A percentile compares a stretch with the other conserved stretches of the same genome.
Conservation (phyloP, 1,140 invertebrate species). For the Acyrthosiphon pisum region DNA sequence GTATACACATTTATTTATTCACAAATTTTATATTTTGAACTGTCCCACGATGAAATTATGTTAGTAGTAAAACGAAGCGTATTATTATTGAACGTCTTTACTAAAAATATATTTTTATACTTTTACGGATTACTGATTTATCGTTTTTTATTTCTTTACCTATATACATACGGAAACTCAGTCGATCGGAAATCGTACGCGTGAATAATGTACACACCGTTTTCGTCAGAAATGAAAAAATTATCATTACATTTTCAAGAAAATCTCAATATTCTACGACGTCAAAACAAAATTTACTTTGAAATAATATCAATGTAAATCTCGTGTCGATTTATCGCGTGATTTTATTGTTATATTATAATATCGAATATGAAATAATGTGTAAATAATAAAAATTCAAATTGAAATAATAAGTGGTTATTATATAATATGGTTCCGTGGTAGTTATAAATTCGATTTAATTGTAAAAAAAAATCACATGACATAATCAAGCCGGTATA, state of each 20-base stretch:
- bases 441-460: background rate
- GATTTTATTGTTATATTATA: background rate
- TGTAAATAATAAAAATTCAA: background rate
- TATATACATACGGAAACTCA: background rate
- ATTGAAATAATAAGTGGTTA: background rate
- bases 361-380: background rate
- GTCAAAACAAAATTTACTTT: background rate
- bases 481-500: background rate
- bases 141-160: background rate
- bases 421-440: background rate
- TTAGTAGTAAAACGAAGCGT: background rate
- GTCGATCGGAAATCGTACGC: background rate
- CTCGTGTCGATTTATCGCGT: background rate
- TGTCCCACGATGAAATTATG: background rate
- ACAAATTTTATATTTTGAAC: background rate
- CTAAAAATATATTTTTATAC: background rate
- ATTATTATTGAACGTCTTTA: background rate
- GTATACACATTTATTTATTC: constrained; percentile 13
- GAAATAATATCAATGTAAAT: background rate
- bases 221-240: background rate
- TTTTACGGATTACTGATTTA: constrained; percentile 3
- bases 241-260: background rate
- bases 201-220: background rate
- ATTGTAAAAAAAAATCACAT: background rate
- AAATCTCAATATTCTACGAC: background rate